Evolutionary conservation across 2,888 invertebrate genomes (phyloP), one percentile per base, ranked within the genome.

Genomic region (Dynastes grantii): DNA sequence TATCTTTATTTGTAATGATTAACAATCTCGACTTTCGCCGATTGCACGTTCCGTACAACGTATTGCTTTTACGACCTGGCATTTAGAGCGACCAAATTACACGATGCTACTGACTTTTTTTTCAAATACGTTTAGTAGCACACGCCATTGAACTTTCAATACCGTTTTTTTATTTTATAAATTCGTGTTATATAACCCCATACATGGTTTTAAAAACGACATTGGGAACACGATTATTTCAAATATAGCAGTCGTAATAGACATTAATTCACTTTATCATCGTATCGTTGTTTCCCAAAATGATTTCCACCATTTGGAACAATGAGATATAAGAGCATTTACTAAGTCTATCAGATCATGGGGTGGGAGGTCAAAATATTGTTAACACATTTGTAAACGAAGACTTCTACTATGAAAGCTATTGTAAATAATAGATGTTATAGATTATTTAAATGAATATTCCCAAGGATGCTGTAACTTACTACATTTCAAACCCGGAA

Each of bases 1-100:
- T 73, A 73, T 73, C 58, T 71, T 73, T 73, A 73, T 73, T 73
- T 61, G 58, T 58, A 37, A 73, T 45, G 58, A 58, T 73, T 73
- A 73, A 58, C 22, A 55, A 58, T 58, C 11, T 8, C 2, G 37
- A 58, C 51, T 73, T 51, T n/a, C 22, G 22, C 11, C 37, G 73
- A 61, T 73, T 73, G 40, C 16, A 58, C 73, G 73, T 73, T 61
- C 29, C 13, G 9, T 16, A 40, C 1, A 29, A n/a, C 27, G 13
- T 29, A 29, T 45, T 68, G 49, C n/a, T 58, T 29, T 5, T 16
- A 29, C 9, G 13, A 53, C 29, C 53, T 67, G 55, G 53, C 53
- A 70, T 70, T 55, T 70, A 70, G 53, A 22, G 32, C 5, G n/a
- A n/a, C 29, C 22, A 70, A 70, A 70, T 70, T 70, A 29, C 16